Conservation (phyloP, 1,140 invertebrate species). For the Drosophila pallidifrons region DNA sequence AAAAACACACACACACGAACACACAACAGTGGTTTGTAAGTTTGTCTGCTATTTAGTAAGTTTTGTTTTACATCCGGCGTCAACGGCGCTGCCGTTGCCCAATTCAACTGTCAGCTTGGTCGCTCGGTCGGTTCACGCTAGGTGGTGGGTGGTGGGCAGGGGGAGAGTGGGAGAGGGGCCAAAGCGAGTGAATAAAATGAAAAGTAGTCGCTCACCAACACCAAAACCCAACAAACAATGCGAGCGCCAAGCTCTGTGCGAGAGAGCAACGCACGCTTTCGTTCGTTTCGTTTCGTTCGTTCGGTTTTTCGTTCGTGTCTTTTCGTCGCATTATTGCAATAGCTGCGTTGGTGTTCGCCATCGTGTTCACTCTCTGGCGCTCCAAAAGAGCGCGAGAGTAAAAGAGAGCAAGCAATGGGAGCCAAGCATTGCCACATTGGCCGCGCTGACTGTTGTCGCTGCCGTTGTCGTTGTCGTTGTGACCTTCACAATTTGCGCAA, state of each 20-base stretch:
- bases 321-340: constrained; percentile 45
- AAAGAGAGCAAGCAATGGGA: constrained; percentile 42
- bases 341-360: constrained; percentile 7
- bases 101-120: constrained; percentile 59
- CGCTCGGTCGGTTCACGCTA: not conserved
- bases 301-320: constrained; percentile 43
- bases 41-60: constrained; percentile 76
- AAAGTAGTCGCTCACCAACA: constrained; percentile 67
- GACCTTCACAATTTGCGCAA: constrained; percentile 85
- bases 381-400: constrained; percentile 25
- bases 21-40: constrained; percentile 60
- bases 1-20: not conserved
- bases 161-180: constrained; percentile 2
- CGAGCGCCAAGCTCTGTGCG: constrained; percentile 15
- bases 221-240: constrained; percentile 9
- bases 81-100: constrained; percentile 68
- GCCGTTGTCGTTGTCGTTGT: constrained; percentile 75
- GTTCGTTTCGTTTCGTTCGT: constrained; percentile 26
- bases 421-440: constrained; percentile 68
- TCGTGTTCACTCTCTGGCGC: constrained; percentile 3
- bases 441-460: constrained; percentile 41
- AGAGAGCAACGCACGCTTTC: constrained; percentile 71
- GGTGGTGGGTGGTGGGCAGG: too few relatives aligned
- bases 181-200: constrained; percentile 72
- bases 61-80: constrained; percentile 76